Evolutionary conservation across 2,888 invertebrate genomes (phyloP).

Genomic region (Creontiades dilutus): DNA sequence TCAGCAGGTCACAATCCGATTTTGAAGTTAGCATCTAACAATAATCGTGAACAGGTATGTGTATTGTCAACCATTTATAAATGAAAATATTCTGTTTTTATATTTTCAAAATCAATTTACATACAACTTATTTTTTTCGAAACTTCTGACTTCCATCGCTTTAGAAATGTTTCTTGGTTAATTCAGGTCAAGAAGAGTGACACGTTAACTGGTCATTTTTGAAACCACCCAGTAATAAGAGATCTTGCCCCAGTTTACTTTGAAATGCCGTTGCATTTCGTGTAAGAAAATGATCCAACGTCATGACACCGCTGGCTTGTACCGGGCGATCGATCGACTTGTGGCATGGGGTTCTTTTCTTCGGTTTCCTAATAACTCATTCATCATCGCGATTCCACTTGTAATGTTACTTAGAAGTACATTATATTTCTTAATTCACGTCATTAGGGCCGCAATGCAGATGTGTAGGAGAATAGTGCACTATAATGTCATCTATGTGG

Average conservation of each 20-base stretch:
- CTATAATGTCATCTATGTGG: no score
- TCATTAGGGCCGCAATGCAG: not conserved
- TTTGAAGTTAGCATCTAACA: no score
- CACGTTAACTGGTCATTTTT: no score
- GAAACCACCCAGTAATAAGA: not conserved
- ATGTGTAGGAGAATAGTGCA: not conserved
- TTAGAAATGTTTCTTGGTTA: no score
- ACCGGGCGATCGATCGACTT: not conserved
- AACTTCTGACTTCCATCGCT: no score
- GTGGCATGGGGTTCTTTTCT: slow-evolving; percentile 20
- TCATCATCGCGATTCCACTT: not conserved
- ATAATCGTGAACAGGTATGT: no score
- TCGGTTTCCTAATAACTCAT: not conserved
- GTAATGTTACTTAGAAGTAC: not conserved
- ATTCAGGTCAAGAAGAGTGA: no score
- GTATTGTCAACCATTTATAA: no score
- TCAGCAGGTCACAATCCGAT: no score
- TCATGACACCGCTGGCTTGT: not conserved
- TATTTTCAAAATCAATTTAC: no score
- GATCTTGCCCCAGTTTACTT: not conserved
- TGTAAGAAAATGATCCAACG: not conserved
- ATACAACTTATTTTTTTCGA: no score
- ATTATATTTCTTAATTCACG: not conserved
- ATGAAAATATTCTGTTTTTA: no score
- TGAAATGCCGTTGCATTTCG: not conserved